Evolutionary conservation across 2,888 invertebrate species (phyloP).

Genomic region (Phengaris arion): DNA sequence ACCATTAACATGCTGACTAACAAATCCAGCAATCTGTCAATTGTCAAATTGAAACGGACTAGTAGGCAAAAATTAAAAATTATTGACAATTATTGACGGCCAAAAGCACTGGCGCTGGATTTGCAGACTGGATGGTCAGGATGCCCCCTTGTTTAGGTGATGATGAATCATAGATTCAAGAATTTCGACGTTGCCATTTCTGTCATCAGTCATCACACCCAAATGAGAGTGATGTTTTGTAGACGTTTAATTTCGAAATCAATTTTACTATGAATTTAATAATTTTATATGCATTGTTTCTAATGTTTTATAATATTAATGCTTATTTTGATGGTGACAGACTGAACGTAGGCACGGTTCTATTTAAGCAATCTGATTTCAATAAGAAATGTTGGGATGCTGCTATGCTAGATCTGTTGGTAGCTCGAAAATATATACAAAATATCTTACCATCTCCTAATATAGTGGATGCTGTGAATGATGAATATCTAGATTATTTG

Average conservation of each 20-base stretch:
- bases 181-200: background rate
- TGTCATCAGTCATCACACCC: background rate
- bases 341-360: constrained; percentile 61
- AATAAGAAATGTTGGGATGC: constrained; percentile 50
- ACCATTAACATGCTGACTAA: too few species aligned
- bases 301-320: constrained; percentile 37
- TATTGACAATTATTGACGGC: too few species aligned
- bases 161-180: too few species aligned
- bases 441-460: constrained; percentile 51
- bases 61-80: too few species aligned
- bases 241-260: constrained; percentile 56
- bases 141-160: too few species aligned
- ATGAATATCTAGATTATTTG: constrained; percentile 49
- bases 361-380: constrained; percentile 52
- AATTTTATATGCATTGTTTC: constrained; percentile 31
- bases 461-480: constrained; percentile 47
- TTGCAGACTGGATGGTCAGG: too few species aligned
- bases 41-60: too few species aligned
- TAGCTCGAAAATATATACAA: constrained; percentile 58
- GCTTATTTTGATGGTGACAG: constrained; percentile 34
- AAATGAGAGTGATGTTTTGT: constrained; percentile 45
- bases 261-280: constrained; percentile 43
- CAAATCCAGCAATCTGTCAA: too few species aligned
- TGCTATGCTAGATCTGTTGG: constrained; percentile 49
- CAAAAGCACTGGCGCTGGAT: too few species aligned